Evolutionary conservation across 2,888 invertebrate species (phyloP).

Genomic region (Sycophila texana): DNA sequence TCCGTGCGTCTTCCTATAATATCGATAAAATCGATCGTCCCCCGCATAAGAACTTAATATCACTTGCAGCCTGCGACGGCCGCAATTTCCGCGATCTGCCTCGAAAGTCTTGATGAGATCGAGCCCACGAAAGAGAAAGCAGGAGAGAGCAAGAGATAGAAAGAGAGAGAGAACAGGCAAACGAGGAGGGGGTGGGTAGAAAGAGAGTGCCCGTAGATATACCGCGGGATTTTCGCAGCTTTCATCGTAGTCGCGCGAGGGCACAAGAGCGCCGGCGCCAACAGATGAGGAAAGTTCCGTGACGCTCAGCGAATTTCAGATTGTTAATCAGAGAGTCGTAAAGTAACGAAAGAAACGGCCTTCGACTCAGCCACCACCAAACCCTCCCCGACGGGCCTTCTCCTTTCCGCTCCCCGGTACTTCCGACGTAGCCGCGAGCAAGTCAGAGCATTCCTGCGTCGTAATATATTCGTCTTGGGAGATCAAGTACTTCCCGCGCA

Average conservation of each 20-base stretch:
- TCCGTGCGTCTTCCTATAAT: background rate
- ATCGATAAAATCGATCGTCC: conserved; percentile 40
- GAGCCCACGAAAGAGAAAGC: background rate
- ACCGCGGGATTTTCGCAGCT: background rate
- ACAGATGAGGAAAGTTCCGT: conserved; percentile 40
- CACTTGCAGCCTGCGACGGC: conserved; percentile 21
- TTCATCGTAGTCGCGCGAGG: background rate
- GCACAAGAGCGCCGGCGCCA: background rate
- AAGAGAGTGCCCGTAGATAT: background rate
- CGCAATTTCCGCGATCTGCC: background rate
- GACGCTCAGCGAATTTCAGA: conserved; percentile 25
- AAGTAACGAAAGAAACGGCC: conserved; percentile 6
- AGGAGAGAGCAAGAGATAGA: background rate
- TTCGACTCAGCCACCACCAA: background rate
- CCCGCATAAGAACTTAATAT: conserved; percentile 44
- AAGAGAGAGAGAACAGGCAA: background rate
- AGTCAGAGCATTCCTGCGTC: too few relatives aligned
- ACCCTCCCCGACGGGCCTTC: too few relatives aligned
- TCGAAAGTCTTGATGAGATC: conserved; percentile 49
- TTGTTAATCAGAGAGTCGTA: conserved; percentile 38
- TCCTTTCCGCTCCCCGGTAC: too few relatives aligned
- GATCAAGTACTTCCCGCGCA: conserved; percentile 6
- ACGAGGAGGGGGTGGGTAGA: background rate
- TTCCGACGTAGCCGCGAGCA: too few relatives aligned
- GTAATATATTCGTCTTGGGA: conserved; percentile 7